Evolutionary conservation across 1,140 invertebrate genomes (phyloP).

Genomic region (Notospermus geniculatus): DNA sequence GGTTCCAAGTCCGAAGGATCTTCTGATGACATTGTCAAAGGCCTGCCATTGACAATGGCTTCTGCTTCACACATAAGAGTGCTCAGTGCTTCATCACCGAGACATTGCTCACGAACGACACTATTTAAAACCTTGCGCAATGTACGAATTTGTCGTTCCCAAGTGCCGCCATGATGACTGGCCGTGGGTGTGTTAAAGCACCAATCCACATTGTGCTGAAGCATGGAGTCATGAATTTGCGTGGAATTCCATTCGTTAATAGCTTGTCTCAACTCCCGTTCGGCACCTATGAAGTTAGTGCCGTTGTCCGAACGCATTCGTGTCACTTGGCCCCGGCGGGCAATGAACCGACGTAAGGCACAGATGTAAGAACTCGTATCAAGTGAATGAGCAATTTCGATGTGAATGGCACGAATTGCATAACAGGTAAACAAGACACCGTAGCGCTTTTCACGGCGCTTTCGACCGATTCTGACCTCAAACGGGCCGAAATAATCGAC

Average conservation of each 20-base stretch:
- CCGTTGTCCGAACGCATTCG: slow-evolving; percentile 20
- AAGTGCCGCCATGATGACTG: slow-evolving; percentile 22
- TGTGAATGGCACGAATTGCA: too few species aligned
- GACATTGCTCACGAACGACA: too few species aligned
- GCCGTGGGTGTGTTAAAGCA: slow-evolving; percentile 25
- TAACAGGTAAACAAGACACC: too few species aligned
- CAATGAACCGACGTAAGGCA: slow-evolving; percentile 19
- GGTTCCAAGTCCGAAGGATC: slow-evolving; percentile 17
- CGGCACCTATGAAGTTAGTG: slow-evolving; percentile 18
- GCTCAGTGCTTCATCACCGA: slow-evolving; percentile 11
- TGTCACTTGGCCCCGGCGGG: slow-evolving; percentile 14
- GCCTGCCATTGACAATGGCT: slow-evolving; percentile 5
- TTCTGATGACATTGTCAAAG: not conserved
- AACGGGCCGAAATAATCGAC: too few species aligned
- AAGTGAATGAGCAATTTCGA: too few species aligned
- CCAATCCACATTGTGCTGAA: slow-evolving; percentile 24
- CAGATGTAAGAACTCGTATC: slow-evolving; percentile 21
- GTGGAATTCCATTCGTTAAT: slow-evolving; percentile 16
- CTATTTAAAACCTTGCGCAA: too few species aligned
- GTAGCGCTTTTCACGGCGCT: too few species aligned
- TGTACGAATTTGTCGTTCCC: too few species aligned
- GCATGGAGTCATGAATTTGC: slow-evolving; percentile 17
- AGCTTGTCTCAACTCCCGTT: slow-evolving; percentile 10
- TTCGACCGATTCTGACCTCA: too few species aligned
- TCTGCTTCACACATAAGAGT: slow-evolving; percentile 11